A percentile compares a stretch with the other conserved stretches of the same genome.
These are phyloP conservation scores for Coelopa pilipes DNA, from an alignment of 2,888 invertebrate species.

Conservation along the genomic window DNA sequence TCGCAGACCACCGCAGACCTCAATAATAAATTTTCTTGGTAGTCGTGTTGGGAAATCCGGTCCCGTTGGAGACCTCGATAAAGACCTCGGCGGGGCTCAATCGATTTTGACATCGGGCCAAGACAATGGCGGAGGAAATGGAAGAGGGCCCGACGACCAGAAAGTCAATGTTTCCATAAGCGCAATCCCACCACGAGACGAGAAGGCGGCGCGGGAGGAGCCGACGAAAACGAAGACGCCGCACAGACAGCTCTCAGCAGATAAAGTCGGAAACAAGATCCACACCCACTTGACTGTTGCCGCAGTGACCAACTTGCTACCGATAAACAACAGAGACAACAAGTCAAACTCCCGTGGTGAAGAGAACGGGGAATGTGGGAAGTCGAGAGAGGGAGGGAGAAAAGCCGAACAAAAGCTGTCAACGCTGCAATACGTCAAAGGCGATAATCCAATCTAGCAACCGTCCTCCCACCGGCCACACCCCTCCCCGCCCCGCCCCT, in stretches of 20 bases:
- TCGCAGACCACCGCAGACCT: too few relatives aligned
- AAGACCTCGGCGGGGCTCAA: not conserved
- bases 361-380: not conserved
- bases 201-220: not conserved
- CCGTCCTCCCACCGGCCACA: not conserved
- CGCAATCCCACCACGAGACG: not conserved
- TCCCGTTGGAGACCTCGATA: not conserved
- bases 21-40: too few relatives aligned
- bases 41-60: not conserved
- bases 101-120: slow-evolving; percentile 1
- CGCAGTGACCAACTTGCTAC: not conserved
- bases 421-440: slow-evolving; percentile 7
- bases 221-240: not conserved
- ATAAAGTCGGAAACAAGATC: not conserved
- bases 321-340: too few relatives aligned
- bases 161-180: slow-evolving; percentile 20
- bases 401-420: not conserved
- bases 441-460: not conserved
- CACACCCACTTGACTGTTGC: not conserved
- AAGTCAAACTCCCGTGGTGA: too few relatives aligned
- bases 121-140: not conserved
- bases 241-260: not conserved
- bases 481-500: not conserved
- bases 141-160: not conserved
- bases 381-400: not conserved